Evolutionary conservation across 2,113 vertebrate species (phyloP), one percentile per base, ranked within the genome.

Genomic region (Coptodon bakossiorum): DNA sequence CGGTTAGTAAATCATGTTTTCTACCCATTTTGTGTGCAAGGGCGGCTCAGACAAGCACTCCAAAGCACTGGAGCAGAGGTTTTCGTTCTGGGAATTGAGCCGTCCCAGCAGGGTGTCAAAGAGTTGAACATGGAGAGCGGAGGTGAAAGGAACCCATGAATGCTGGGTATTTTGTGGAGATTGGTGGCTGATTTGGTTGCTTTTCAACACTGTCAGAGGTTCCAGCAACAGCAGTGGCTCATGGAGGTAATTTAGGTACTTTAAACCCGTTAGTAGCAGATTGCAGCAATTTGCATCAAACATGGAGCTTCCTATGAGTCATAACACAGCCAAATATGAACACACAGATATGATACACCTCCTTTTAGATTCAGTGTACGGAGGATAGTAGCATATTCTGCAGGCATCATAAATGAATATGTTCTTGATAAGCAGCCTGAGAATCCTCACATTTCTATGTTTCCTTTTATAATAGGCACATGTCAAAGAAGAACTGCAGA

Each of bases 201-300:
- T 56, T 53, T 22, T 68, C 80, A 86, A 57, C 57, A 40, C 17
- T 10, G 50, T 57, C 71, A 83, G 50, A 80, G 68, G 71, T 68
- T 7, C 68, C 56, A 68, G 83, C 56, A 11, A 31, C 81, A 17
- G 59, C 73, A 36, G 24, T 9, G 29, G 78, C 38, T 84, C 81
- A 24, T 81, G 34, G n/a, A 78, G 89, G 63, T 54, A 36, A 34
- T 78, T 87, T 29, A 22, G 29, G n/a, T 48, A 61, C 53, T 87
- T 87, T 63, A 83, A 84, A 81, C 54, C 63, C 59, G 36, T 90
- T 61, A 82, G 31, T 19, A 53, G 17, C 73, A 81, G 81, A 76
- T 59, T 86, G 88, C 76, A 53, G 59, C 79, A 52, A 86, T 87
- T 87, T 90, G 52, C 89, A 87, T 87, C 24, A 66, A 63, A 84